Conservation (phyloP, 2,888 invertebrate species). For the Pasiphila rectangulata region DNA sequence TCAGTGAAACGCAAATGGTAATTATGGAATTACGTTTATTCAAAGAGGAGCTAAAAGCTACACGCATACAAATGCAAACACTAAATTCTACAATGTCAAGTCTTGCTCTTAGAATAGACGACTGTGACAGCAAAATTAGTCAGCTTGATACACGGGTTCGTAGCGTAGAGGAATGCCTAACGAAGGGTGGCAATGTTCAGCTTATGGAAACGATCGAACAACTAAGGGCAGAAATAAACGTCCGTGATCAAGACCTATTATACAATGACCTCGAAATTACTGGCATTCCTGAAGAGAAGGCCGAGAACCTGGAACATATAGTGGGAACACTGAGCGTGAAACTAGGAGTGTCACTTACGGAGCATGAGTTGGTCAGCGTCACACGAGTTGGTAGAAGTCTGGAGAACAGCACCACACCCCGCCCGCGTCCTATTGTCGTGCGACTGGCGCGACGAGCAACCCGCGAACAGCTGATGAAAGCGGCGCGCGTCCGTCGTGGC, state of each 20-base stretch:
- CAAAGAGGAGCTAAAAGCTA: not conserved
- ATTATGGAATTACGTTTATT: not conserved
- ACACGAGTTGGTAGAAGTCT: not conserved
- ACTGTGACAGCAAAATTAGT: not conserved
- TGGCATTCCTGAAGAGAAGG: not conserved
- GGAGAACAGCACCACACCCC: not conserved
- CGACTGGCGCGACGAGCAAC: not conserved
- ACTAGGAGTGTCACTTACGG: not conserved
- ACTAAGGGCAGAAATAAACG: not conserved
- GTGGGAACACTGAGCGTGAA: not conserved
- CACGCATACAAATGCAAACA: not conserved
- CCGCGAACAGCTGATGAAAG: not conserved
- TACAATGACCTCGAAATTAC: not conserved
- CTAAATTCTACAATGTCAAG: not conserved
- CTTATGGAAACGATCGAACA: not conserved
- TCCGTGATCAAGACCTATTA: not conserved
- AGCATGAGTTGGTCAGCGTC: not conserved
- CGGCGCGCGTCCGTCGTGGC: too few relatives aligned
- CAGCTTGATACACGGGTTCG: not conserved
- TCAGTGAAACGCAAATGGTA: too few relatives aligned
- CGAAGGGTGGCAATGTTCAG: not conserved
- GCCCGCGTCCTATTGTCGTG: conserved; percentile 1
- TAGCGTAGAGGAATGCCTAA: not conserved
- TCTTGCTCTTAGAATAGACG: not conserved
- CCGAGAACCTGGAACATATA: not conserved